Evolutionary conservation across 1,140 invertebrate species (phyloP).

Genomic region (Thaumetopoea pityocampa): DNA sequence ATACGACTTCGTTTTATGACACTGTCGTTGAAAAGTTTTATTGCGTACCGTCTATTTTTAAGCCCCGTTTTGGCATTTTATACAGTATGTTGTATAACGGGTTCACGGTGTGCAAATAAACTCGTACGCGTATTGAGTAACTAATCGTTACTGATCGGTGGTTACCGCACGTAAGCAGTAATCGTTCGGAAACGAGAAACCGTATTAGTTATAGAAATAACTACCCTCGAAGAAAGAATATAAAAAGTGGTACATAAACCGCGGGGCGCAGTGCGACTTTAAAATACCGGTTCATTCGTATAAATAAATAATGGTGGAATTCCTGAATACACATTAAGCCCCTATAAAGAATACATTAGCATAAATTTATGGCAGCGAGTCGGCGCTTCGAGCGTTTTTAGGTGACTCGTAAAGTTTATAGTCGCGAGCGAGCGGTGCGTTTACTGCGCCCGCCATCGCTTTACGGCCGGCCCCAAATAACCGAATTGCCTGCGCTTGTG

Average conservation of each 20-base stretch:
- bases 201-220: conserved; percentile 40
- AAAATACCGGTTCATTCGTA: conserved; percentile 72
- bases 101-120: neutral
- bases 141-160: conserved; percentile 28
- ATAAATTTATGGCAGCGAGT: conserved; percentile 74
- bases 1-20: conserved; percentile 49
- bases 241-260: conserved; percentile 58
- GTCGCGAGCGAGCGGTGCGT: conserved; percentile 73
- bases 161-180: conserved; percentile 33
- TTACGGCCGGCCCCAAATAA: conserved; percentile 73
- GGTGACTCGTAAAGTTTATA: conserved; percentile 75
- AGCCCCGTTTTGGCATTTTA: conserved; percentile 35
- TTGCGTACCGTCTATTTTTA: conserved; percentile 42
- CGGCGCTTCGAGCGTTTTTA: conserved; percentile 73
- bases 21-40: conserved; percentile 48
- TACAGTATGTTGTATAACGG: conserved; percentile 14
- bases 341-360: conserved; percentile 76
- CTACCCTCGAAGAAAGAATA: conserved; percentile 35
- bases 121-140: conserved; percentile 5
- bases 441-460: conserved; percentile 69
- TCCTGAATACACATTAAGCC: conserved; percentile 75
- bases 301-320: conserved; percentile 74
- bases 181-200: conserved; percentile 44
- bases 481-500: conserved; percentile 61
- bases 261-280: conserved; percentile 60